Base-by-base conservation (phyloP, 2,888 invertebrate species). In the Callyntrura guangdongensis region DNA sequence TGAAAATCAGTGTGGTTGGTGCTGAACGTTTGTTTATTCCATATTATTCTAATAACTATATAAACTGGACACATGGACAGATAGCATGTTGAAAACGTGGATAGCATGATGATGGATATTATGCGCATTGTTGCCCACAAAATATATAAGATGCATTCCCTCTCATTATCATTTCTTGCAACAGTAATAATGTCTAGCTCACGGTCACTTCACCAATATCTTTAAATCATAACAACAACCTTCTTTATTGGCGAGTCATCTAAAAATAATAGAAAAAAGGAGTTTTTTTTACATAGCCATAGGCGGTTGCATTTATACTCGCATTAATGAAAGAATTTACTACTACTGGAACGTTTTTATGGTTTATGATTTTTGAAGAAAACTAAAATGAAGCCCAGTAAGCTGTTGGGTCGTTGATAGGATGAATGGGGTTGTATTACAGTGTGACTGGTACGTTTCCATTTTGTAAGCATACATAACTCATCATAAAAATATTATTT, bases 191-290 rank as follows among this genome's bases (percentile, higher is more conserved):
- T 14, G 17, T 36, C 14, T 36, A 69, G 36, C 69, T 69, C 69
- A 69, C 36, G 36, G 12, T 69, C 69, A 69, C 36, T 69, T 64
- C 2, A 36, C 69, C 36, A 27, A 69, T 69, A 45, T n/a, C 20
- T 45, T 69, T 36, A 45, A 69, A 69, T 45, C 27, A 25, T 69
- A 17, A 36, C 45, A 45, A 64, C 20, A 17, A 14, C n/a, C 12
- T 36, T 69, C 69, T 27, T 69, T 69, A 69, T 69, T 69, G 69
- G 14, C 69, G 69, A 27, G 27, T 69, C 69, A 69, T 36, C 69
- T 69, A 27, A 36, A 45, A 69, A 69, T 45, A 64, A 64, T 20
- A 64, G 20, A 64, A 64, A 64, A 59, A 64, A 64, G 61, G 61
- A 25, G 6, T 8, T 64, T 20, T 20, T 64, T 22, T n/a, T n/a